phyloP scores from a whole-genome alignment of 2,113 vertebrate species.

The Dasyurus viverrinus region DNA sequence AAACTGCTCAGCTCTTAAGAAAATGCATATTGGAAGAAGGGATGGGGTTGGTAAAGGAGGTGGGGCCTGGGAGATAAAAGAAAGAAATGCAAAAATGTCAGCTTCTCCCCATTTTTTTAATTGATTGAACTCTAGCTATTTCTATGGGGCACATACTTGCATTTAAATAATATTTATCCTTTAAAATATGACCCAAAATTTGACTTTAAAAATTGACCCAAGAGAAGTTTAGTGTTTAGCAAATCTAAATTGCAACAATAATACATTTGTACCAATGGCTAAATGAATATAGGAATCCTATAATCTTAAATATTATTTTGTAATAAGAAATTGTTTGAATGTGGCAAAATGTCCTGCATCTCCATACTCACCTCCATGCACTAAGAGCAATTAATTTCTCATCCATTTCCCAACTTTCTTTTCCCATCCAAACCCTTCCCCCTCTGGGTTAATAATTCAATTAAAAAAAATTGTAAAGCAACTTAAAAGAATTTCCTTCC shows the following conservation, averaged over 20 bases:
- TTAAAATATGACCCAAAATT: neutral
- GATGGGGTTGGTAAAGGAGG: neutral
- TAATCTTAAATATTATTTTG: conserved; percentile 19
- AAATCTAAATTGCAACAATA: conserved; percentile 27
- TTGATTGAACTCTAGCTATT: conserved; percentile 46
- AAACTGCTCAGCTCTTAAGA: conserved; percentile 42
- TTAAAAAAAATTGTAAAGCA: conserved; percentile 9
- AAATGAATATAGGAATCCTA: conserved; percentile 21
- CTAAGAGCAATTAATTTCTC: neutral
- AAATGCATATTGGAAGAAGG: neutral
- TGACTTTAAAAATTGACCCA: neutral
- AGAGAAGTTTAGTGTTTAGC: neutral
- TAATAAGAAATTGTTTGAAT: conserved; percentile 43
- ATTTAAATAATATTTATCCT: conserved; percentile 48
- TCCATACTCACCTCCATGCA: neutral
- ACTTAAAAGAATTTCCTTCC: conserved; percentile 42
- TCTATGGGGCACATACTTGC: conserved; percentile 22
- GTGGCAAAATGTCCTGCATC: neutral
- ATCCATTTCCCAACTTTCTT: conserved; percentile 17
- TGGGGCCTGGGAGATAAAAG: conserved; percentile 47
- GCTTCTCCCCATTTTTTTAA: conserved; percentile 58
- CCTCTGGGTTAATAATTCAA: neutral
- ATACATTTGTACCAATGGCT: neutral
- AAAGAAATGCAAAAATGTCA: conserved; percentile 53
- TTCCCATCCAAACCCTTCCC: conserved; percentile 1